Evolutionary conservation across 2,113 vertebrate species (phyloP).

Genomic region (Scytalopus superciliaris): DNA sequence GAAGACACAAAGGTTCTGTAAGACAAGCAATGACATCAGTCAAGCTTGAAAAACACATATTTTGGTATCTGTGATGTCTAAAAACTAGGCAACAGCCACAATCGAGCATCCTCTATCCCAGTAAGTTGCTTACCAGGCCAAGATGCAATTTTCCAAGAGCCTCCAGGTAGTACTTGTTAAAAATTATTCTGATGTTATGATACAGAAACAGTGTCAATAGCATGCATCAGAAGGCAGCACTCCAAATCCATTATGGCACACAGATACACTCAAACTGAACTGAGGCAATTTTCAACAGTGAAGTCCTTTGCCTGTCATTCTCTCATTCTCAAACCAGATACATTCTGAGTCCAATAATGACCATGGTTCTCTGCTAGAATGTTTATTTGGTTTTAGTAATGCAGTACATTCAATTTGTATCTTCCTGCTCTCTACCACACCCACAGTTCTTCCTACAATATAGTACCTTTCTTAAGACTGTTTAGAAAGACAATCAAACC

Average conservation of each 20-base stretch:
- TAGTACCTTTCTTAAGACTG: background rate
- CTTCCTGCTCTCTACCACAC: background rate
- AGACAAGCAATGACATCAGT: background rate
- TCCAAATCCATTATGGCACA: background rate
- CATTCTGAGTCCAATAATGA: background rate
- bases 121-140: background rate
- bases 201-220: accelerated
- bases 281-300: background rate
- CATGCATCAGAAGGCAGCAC: background rate
- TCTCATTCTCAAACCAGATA: background rate
- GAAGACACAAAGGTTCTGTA: background rate
- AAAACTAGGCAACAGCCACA: background rate
- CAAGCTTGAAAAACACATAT: background rate
- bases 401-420: background rate
- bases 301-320: background rate
- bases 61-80: background rate
- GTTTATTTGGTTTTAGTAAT: background rate
- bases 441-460: background rate
- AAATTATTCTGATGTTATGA: background rate
- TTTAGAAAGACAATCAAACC: background rate
- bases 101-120: background rate
- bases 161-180: background rate
- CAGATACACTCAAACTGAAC: background rate
- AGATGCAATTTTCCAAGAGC: background rate
- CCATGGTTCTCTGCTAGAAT: background rate